A percentile compares a stretch with the other conserved stretches of the same genome.
Evolutionary conservation across 53 echinoderm and acorn worm species (phyloP).

Genomic region (Temnopleurus reevesii): DNA sequence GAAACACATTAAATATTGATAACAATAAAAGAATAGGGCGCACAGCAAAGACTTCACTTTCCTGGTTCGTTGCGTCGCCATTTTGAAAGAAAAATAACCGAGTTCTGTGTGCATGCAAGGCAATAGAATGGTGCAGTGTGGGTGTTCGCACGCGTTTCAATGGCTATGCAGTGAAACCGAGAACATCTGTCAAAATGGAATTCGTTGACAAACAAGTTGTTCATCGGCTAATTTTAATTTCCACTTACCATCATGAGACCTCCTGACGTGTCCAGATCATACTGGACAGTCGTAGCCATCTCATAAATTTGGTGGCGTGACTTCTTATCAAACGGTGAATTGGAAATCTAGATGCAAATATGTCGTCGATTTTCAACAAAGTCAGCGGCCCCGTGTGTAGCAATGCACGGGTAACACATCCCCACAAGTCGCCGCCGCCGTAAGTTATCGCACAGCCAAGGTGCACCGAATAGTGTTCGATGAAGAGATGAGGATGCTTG

Average conservation of each 20-base stretch:
- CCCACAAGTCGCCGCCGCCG: conserved; percentile 38
- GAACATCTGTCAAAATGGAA: conserved; percentile 49
- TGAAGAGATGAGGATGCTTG: not conserved
- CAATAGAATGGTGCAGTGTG: not conserved
- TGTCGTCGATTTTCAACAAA: not conserved
- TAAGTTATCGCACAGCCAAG: conserved; percentile 20
- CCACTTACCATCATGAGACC: conserved; percentile 95
- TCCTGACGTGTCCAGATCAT: conserved; percentile 98
- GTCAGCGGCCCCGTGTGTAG: conserved; percentile 15
- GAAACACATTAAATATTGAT: not conserved
- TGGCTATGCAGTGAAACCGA: conserved; percentile 31
- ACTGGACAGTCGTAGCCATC: conserved; percentile 88
- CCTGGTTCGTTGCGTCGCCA: conserved; percentile 50
- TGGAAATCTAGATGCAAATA: conserved; percentile 30
- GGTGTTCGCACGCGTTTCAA: conserved; percentile 48
- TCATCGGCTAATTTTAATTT: not conserved
- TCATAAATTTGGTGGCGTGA: not conserved
- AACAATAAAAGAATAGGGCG: not conserved
- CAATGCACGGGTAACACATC: conserved; percentile 33
- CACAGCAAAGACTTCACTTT: conserved; percentile 27
- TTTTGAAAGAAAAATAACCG: conserved; percentile 58
- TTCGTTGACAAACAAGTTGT: conserved; percentile 4
- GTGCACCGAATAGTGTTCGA: conserved; percentile 26
- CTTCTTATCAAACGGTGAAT: not conserved
- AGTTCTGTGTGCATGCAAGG: not conserved